phyloP scores from a whole-genome alignment of 2,113 vertebrate species.

The Orycteropus afer region DNA sequence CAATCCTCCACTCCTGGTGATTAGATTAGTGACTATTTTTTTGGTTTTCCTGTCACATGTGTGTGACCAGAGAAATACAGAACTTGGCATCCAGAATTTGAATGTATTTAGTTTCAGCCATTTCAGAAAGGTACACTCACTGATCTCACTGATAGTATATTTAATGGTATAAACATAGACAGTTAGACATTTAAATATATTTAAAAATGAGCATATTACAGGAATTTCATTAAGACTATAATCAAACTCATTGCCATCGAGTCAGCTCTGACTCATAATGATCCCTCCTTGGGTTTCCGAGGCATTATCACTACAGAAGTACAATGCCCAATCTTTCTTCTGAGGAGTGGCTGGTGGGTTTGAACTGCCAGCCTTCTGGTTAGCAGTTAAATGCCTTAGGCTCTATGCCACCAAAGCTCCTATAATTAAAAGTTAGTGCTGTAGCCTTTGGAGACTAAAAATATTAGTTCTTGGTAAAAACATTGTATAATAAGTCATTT shows the following conservation, averaged over 20 bases:
- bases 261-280: no score
- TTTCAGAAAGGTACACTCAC: not conserved
- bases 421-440: constrained; percentile 23
- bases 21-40: not conserved
- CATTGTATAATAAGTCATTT: not conserved
- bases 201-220: constrained; percentile 10
- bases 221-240: no score
- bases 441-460: not conserved
- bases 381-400: no score
- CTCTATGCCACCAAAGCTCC: no score
- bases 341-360: no score
- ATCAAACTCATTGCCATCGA: no score
- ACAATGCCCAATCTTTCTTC: no score
- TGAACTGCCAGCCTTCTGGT: no score
- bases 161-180: not conserved
- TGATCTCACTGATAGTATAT: not conserved
- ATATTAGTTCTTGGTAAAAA: constrained; percentile 40
- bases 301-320: no score
- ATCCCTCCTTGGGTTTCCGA: no score
- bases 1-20: not conserved
- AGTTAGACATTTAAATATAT: not conserved
- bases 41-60: not conserved
- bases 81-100: not conserved
- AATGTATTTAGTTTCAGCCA: not conserved
- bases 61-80: not conserved